A percentile compares a stretch with the other conserved stretches of the same genome.
Conservation (phyloP, 1,140 invertebrate species). For the Formica selysi region DNA sequence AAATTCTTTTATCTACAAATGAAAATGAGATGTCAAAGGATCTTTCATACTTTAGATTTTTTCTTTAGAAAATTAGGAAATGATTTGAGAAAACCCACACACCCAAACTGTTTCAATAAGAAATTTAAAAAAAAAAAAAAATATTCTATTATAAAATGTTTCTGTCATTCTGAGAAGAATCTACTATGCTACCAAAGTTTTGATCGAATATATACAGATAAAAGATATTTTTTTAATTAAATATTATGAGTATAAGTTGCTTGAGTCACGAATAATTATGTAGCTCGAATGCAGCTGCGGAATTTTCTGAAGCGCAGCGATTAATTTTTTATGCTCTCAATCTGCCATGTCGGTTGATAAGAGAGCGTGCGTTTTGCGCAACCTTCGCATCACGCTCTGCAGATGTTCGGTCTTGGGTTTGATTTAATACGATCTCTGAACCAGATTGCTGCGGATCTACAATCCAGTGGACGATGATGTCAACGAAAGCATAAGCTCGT, state of each 20-base stretch:
- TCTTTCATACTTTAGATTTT: background rate
- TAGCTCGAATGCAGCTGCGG: slow-evolving; percentile 8
- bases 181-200: background rate
- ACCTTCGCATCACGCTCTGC: slow-evolving; percentile 26
- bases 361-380: slow-evolving; percentile 42
- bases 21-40: background rate
- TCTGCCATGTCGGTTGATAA: slow-evolving; percentile 47
- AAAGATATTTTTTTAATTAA: background rate
- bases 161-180: background rate
- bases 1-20: background rate
- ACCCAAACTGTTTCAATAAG: background rate
- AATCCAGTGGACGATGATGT: slow-evolving; percentile 26
- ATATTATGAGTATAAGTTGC: background rate
- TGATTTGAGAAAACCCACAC: background rate
- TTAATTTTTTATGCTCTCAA: slow-evolving; percentile 41
- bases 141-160: background rate
- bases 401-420: slow-evolving; percentile 43
- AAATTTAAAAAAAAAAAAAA: background rate
- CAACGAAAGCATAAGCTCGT: slow-evolving; percentile 9
- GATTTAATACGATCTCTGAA: slow-evolving; percentile 54
- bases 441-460: slow-evolving; percentile 10
- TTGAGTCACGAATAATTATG: slow-evolving; percentile 21
- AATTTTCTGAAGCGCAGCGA: slow-evolving; percentile 26
- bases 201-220: background rate
- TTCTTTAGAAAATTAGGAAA: background rate